Percentiles rank a stretch among this genome's conserved stretches.
Conservation (phyloP, 1,140 invertebrate species). For the Calosoma granatense region DNA sequence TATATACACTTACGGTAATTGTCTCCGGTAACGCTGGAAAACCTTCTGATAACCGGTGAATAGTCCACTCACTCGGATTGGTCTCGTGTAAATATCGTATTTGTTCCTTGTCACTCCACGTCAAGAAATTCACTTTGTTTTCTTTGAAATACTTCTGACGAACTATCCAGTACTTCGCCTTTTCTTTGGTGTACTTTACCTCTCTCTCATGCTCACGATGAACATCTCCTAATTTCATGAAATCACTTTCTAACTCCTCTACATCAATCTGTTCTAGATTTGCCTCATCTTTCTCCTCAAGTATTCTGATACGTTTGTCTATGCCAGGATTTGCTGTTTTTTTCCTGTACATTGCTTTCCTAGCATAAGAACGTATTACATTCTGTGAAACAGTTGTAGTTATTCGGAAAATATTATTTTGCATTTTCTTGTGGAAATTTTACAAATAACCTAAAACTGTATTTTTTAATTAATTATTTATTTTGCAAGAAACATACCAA, state of each 20-base stretch:
- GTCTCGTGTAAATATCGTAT: conserved; percentile 56
- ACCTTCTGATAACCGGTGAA: conserved; percentile 59
- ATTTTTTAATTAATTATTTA: too few relatives aligned
- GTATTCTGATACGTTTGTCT: conserved; percentile 9
- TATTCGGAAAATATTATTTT: not conserved
- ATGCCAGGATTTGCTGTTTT: conserved; percentile 16
- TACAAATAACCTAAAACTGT: too few relatives aligned
- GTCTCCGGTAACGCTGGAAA: conserved; percentile 62
- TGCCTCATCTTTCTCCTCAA: conserved; percentile 20
- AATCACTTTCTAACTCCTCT: conserved; percentile 40
- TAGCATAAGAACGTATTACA: not conserved
- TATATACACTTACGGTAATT: conserved; percentile 38
- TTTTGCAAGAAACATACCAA: too few relatives aligned
- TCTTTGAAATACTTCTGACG: conserved; percentile 64
- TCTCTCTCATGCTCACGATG: conserved; percentile 22
- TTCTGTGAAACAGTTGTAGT: not conserved
- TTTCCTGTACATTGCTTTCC: not conserved
- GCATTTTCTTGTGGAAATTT: too few relatives aligned
- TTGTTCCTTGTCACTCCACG: conserved; percentile 73
- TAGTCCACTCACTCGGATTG: conserved; percentile 62
- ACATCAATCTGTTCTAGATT: conserved; percentile 35
- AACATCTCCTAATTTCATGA: conserved; percentile 24
- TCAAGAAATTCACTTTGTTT: conserved; percentile 61
- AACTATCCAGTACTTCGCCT: conserved; percentile 47
- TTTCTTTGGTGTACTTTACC: conserved; percentile 30